Base-by-base conservation (phyloP, 1,140 invertebrate species). In the Hylaeus volcanicus region DNA sequence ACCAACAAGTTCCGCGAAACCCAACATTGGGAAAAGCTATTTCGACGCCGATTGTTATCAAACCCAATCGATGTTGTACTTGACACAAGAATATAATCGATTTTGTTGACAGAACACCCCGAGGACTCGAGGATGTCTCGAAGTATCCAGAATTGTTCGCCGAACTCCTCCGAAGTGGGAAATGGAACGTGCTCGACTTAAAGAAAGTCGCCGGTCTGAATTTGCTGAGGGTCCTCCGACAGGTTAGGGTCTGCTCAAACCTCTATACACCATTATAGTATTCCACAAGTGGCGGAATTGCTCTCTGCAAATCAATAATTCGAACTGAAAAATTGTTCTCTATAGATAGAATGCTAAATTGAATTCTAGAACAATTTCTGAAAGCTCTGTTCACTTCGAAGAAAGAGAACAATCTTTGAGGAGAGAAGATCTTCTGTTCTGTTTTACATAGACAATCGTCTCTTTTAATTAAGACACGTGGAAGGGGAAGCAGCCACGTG, bases 201-300 rank as follows among this genome's bases (percentile, higher is more conserved):
- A 96, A 97, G 81, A 98, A 98, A 93, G 93, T 99, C 80, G 97
- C 97, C 8, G 98, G 97, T 41, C 94, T 96, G 72, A 99, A 98
- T 92, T 95, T 98, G 88, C 91, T 98, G 70, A 94, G 97, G 69
- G 98, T 98, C 64, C 94, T 96, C 71, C 92, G 84, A 74, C 83
- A 92, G 89, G 92, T 92, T 83, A 81, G 79, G 51, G 79, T 53
- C 41, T 14, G 53, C 78, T 81, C 66, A 15, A 11, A 43, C 56
- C 56, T 73, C 14, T 5, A 0, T 60, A 11, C 2, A 11, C 5
- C 14, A 4, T 56, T 56, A 56, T 2, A 26, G 26, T 56, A 2
- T 2, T 14, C 8, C 14, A 3, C 26, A 9, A 41, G 14, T 15
- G 8, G 37, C 12, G 5, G 8, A 70, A 15, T 55, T 70, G 4